phyloP scores from a whole-genome alignment of 2,113 vertebrate species.

The Pygoscelis adeliae region DNA sequence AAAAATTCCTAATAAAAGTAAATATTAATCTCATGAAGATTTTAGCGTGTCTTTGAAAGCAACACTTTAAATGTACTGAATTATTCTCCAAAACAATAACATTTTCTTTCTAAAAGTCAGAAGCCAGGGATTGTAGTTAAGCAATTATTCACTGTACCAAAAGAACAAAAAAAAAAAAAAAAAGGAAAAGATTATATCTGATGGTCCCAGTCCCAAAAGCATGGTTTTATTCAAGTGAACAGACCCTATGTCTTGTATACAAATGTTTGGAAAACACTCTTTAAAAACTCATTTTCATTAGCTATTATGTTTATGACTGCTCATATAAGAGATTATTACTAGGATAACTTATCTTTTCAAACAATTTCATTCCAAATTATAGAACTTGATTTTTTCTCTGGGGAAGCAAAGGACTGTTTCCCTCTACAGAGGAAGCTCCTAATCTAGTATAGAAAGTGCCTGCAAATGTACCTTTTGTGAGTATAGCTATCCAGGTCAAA shows the following conservation, averaged over 20 bases:
- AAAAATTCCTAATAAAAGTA: neutral
- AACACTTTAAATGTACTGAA: neutral
- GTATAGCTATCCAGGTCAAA: neutral
- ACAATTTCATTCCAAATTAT: neutral
- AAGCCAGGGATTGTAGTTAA: neutral
- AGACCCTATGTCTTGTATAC: neutral
- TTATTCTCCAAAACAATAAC: neutral
- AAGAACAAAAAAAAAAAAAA: neutral
- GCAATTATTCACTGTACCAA: neutral
- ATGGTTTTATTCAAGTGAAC: neutral
- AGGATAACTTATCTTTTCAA: neutral
- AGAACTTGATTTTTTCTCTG: neutral
- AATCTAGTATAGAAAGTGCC: neutral
- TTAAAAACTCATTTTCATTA: neutral
- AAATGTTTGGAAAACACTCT: neutral
- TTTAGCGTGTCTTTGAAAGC: neutral
- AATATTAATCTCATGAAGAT: neutral
- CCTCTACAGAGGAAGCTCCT: neutral
- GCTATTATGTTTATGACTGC: neutral
- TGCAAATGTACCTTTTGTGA: neutral
- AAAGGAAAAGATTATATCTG: neutral
- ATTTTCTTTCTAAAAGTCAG: neutral
- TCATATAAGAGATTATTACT: neutral
- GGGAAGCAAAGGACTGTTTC: neutral
- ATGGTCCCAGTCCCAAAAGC: neutral